Conservation (phyloP, 2,888 invertebrate genomes). For the Dusona sp. region DNA sequence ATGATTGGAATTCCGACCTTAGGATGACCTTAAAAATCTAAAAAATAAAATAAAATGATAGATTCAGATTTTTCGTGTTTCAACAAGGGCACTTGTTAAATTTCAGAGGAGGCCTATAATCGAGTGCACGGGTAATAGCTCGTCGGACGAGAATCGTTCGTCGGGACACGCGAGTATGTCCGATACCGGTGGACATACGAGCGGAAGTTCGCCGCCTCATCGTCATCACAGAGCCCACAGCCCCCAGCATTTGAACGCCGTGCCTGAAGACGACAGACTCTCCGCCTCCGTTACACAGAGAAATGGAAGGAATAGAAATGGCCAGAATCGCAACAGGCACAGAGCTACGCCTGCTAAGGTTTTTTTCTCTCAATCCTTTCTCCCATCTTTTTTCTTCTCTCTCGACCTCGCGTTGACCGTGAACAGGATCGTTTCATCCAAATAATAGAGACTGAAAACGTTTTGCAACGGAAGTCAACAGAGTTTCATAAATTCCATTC, state of each 20-base stretch:
- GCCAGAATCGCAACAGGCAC: slow-evolving; percentile 88
- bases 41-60: not conserved
- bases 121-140: slow-evolving; percentile 91
- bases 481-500: no score
- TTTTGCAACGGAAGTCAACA: no score
- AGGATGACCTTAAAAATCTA: not conserved
- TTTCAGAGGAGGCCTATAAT: slow-evolving; percentile 85
- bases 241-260: slow-evolving; percentile 86
- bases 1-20: not conserved
- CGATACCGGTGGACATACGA: slow-evolving; percentile 90
- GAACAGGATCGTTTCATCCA: not conserved
- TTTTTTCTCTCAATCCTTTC: slow-evolving; percentile 33
- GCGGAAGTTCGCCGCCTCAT: slow-evolving; percentile 87
- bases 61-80: not conserved
- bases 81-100: not conserved
- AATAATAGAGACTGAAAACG: not conserved
- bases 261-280: slow-evolving; percentile 87
- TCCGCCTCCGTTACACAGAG: slow-evolving; percentile 89
- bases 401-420: not conserved
- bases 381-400: not conserved
- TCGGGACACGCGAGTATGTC: slow-evolving; percentile 97
- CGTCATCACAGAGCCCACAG: slow-evolving; percentile 85
- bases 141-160: slow-evolving; percentile 95
- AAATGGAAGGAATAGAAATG: slow-evolving; percentile 88
- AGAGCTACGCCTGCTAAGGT: slow-evolving; percentile 89